Percentiles rank a stretch among this genome's conserved stretches.
These are phyloP conservation scores for Caenorhabditis briggsae DNA, from an alignment of 1,140 invertebrate genomes.

Conservation along the genomic window DNA sequence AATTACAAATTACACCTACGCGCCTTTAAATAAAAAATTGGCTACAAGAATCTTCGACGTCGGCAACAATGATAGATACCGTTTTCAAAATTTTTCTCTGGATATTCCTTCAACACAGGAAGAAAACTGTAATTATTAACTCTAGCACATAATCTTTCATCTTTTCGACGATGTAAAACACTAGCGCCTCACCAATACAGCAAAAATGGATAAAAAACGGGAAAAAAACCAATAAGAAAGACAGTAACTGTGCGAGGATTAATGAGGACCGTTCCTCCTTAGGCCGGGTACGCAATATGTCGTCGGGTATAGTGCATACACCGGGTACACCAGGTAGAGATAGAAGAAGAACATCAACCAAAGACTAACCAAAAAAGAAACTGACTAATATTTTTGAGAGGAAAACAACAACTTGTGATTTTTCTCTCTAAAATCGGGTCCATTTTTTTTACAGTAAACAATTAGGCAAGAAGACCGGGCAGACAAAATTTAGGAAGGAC, in stretches of 20 bases:
- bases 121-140: no score
- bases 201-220: not conserved
- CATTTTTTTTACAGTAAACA: not conserved
- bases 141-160: no score
- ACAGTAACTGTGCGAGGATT: not conserved
- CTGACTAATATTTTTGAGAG: not conserved
- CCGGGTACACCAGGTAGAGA: no score
- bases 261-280: not conserved
- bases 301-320: not conserved
- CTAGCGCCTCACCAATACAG: no score
- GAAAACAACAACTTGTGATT: not conserved
- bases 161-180: no score
- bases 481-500: not conserved
- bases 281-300: not conserved
- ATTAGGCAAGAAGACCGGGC: not conserved
- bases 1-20: no score
- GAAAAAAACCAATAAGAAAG: not conserved
- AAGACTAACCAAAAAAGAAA: not conserved
- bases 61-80: no score
- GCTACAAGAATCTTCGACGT: no score
- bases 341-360: not conserved
- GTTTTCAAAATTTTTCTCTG: no score
- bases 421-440: not conserved
- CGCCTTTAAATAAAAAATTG: no score
- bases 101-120: no score